Base-by-base conservation (phyloP, 2,888 invertebrate species). In the Xylophagus ater region DNA sequence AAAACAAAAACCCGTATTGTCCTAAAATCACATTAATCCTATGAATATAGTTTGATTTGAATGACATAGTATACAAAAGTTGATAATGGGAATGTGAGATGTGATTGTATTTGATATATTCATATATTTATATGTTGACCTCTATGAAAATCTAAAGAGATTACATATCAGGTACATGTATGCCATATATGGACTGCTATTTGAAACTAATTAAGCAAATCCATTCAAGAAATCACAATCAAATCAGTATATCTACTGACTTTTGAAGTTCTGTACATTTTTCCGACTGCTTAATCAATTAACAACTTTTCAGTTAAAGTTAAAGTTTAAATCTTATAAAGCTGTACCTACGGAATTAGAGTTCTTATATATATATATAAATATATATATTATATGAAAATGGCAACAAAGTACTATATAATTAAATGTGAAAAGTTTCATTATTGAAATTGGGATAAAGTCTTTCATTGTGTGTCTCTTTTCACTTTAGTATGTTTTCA, bases 221-320 rank as follows among this genome's bases (percentile, higher is more conserved):
- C 34, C 21, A n/a, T n/a, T n/a, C n/a, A n/a, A n/a, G n/a, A n/a
- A n/a, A n/a, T n/a, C n/a, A n/a, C n/a, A n/a, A n/a, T n/a, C n/a
- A n/a, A n/a, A n/a, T n/a, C n/a, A n/a, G n/a, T n/a, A n/a, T n/a
- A n/a, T n/a, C n/a, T n/a, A n/a, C n/a, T n/a, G n/a, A n/a, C n/a
- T n/a, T n/a, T n/a, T n/a, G n/a, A n/a, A n/a, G n/a, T n/a, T n/a
- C n/a, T n/a, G n/a, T 32, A 37, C 37, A 28, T 42, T 42, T 42
- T 42, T 38, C 38, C 42, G 35, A 42, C 42, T 42, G 42, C 38
- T 38, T 42, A 38, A 42, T 42, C 42, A 42, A 42, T 42, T 42
- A 42, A 41, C 35, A 34, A 40, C 30, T 35, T 35, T 35, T 20
- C 18, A 31, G 29, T 33, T 36, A 28, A 32, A 10, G 18, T 9